Percentiles rank a stretch among this genome's conserved stretches.
phyloP scores from a whole-genome alignment of 2,797 vertebrate genomes.

The Cynodonichthys magdalenae region DNA sequence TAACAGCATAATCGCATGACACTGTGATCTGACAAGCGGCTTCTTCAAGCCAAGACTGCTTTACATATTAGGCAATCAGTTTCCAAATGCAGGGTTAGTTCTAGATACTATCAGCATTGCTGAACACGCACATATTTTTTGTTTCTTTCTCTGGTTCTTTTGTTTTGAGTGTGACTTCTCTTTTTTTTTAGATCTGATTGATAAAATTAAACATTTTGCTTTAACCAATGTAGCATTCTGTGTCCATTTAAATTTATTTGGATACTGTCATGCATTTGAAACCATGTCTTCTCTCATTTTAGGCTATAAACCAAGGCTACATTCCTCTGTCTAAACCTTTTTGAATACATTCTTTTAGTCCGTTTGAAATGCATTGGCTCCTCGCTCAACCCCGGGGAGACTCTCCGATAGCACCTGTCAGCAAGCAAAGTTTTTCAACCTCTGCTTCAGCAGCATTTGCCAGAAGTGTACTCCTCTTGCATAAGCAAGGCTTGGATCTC shows the following conservation, averaged over 20 bases:
- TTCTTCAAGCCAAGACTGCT: not conserved
- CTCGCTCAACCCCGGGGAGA: conserved; percentile 12
- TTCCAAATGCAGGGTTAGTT: not conserved
- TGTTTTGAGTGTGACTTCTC: conserved; percentile 30
- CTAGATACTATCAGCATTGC: conserved; percentile 2
- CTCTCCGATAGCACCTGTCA: conserved; percentile 27
- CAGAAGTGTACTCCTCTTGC: conserved; percentile 27
- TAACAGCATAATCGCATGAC: not conserved
- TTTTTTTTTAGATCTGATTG: not conserved
- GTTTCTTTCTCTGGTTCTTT: conserved; percentile 11
- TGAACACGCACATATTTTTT: not conserved
- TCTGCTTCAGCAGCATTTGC: conserved; percentile 17
- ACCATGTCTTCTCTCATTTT: conserved; percentile 13
- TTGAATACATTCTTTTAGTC: conserved; percentile 38
- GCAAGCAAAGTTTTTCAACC: conserved; percentile 39
- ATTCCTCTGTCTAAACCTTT: conserved; percentile 30
- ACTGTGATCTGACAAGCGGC: not conserved
- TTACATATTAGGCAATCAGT: not conserved
- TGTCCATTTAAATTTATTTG: conserved; percentile 39
- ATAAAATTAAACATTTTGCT: conserved; percentile 54
- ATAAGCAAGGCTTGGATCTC: conserved; percentile 29
- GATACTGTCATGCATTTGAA: conserved; percentile 30
- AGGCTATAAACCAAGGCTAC: not conserved
- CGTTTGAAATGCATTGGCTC: conserved; percentile 19
- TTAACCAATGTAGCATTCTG: conserved; percentile 39